phyloP scores from a whole-genome alignment of 2,888 invertebrate genomes.

The Sylvicola cinctus region DNA sequence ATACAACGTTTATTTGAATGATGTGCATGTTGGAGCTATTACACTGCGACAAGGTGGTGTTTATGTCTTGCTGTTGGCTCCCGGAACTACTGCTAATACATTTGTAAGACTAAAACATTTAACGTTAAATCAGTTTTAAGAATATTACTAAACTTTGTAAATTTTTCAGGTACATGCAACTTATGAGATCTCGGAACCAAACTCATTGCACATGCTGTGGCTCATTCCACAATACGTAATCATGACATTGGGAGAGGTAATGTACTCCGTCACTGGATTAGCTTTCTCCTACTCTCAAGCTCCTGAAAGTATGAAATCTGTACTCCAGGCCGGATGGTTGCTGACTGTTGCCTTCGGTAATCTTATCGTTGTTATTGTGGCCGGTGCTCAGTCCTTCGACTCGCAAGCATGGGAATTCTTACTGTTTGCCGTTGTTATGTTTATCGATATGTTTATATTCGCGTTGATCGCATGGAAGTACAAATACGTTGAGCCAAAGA shows the following conservation, averaged over 20 bases:
- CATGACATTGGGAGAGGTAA: slow-evolving; percentile 83
- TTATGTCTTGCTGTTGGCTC: not conserved
- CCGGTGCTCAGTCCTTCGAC: slow-evolving; percentile 53
- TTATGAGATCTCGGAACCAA: slow-evolving; percentile 39
- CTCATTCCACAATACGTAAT: slow-evolving; percentile 82
- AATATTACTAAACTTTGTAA: not conserved
- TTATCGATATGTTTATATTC: slow-evolving; percentile 64
- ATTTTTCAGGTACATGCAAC: slow-evolving; percentile 18
- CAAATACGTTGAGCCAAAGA: no score
- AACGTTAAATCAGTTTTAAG: not conserved
- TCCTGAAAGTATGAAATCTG: slow-evolving; percentile 73
- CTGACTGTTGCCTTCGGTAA: slow-evolving; percentile 87
- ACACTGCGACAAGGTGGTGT: not conserved
- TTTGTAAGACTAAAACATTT: not conserved
- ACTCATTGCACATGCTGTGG: slow-evolving; percentile 53
- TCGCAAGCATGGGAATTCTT: slow-evolving; percentile 72
- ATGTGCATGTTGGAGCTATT: not conserved
- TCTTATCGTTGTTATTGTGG: slow-evolving; percentile 75
- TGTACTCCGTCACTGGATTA: slow-evolving; percentile 49
- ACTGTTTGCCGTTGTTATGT: slow-evolving; percentile 75
- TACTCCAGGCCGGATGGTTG: slow-evolving; percentile 83
- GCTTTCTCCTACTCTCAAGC: slow-evolving; percentile 51
- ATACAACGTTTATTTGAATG: not conserved
- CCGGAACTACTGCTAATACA: not conserved
- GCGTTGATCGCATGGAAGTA: slow-evolving; percentile 39